Base-by-base conservation (phyloP, 2,797 vertebrate genomes). In the Lithobates pipiens region DNA sequence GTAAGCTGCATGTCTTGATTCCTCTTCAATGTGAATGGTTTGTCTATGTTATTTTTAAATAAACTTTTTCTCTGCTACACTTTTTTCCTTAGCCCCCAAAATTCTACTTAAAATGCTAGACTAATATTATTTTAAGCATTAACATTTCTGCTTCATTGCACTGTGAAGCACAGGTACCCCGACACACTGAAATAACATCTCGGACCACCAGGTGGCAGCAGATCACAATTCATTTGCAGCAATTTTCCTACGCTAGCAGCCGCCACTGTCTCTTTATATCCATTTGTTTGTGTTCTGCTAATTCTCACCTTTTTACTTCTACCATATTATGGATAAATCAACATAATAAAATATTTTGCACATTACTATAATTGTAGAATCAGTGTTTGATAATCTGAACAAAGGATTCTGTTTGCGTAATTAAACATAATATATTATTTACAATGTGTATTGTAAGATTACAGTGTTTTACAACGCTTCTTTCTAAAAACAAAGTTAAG, bases 171-270 rank as follows among this genome's bases (percentile, higher is more conserved):
- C 5, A 8, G 54, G 18, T 61, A 61, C 21, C 21, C 21, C 54
- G 9, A 3, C 44, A 34, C 3, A 36, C 1, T 75, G 71, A 27
- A 83, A 75, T 75, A 23, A 29, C 54, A 34, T 44, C 15, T 18
- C 11, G 2, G n/a, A 61, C 85, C 85, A 86, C 54, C 21, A 83
- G 85, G 82, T 87, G 85, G 85, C 80, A 87, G 85, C 61, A 80
- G 70, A n/a, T 32, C 63, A 72, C 42, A 86, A 69, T 25, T 67
- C 79, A 77, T 86, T 67, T 46, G 2, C 74, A 32, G 46, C 1
- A 61, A 57, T 1, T 4, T 2, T 34, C 67, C 27, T 32, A n/a
- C n/a, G 9, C 8, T 39, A 83, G 27, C 61, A 74, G 36, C 44
- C 21, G 61, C 44, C 81, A 46, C 13, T 68, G 57, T 68, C 67